Evolutionary conservation across 2,888 invertebrate species (phyloP).

Genomic region (Podabrus alpinus): DNA sequence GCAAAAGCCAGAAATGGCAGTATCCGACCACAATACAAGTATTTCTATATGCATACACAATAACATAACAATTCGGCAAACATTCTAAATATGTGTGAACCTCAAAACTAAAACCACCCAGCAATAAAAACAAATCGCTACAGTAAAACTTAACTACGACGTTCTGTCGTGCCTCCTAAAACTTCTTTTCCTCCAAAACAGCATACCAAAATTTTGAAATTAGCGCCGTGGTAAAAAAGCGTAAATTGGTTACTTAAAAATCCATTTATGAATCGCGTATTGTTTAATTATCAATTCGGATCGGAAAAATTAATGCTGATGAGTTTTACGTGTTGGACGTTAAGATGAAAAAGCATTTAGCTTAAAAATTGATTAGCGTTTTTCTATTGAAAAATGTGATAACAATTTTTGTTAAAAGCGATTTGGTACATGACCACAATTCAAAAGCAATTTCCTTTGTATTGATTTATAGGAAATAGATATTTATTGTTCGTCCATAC

Average conservation of each 20-base stretch:
- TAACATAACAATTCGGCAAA: neutral
- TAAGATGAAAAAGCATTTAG: neutral
- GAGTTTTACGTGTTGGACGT: neutral
- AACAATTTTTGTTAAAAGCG: slow-evolving; percentile 3
- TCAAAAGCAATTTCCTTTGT: slow-evolving; percentile 26
- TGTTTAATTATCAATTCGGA: neutral
- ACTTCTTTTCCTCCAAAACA: neutral
- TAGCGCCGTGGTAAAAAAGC: no score
- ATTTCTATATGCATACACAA: neutral
- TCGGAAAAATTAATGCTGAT: neutral
- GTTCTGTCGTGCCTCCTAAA: neutral
- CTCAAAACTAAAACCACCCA: neutral
- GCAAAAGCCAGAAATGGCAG: neutral
- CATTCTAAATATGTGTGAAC: neutral
- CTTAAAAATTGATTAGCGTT: neutral
- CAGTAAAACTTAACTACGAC: neutral
- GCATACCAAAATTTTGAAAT: no score
- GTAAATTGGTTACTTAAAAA: no score
- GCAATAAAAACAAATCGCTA: neutral
- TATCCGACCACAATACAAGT: neutral
- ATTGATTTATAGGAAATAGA: slow-evolving; percentile 24
- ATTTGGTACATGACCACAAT: slow-evolving; percentile 22
- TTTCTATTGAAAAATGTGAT: neutral
- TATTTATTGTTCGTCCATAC: slow-evolving; percentile 25
- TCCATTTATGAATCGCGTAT: no score